Base-by-base conservation (phyloP, 2,888 invertebrate species). In the Netelia melanura region DNA sequence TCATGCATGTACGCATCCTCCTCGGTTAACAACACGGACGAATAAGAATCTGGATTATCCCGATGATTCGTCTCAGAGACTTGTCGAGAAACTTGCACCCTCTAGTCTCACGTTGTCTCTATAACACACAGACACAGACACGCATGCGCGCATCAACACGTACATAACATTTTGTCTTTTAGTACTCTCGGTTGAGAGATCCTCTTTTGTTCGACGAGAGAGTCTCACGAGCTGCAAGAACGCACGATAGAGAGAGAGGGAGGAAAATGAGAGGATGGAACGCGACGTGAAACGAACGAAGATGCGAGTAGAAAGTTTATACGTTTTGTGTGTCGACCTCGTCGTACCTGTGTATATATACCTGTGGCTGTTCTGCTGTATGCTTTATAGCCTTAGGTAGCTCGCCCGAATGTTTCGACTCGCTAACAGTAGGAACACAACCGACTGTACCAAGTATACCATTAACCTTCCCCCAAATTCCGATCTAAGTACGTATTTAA, bases 131-230 rank as follows among this genome's bases (percentile, higher is more conserved):
- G 2, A 48, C 9, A 48, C 14, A 21, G 23, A 38, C 30, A n/a
- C 38, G 6, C 38, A 38, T 6, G 6, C 38, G 56, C 17, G 30
- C 17, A 14, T 43, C 17, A 38, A 52, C 11, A 74, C 17, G 54
- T 25, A 48, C 70, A n/a, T 65, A 23, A 52, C 30, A 58, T 23
- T 58, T 67, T 21, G 43, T 79, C 43, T 30, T 23, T 23, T 72
- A 43, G 30, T 64, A 38, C 64, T 64, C 38, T 25, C 65, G 61
- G 62, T 74, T 64, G 25, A 56, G 44, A 56, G 43, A 58, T 58
- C 48, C 21, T 70, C 78, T 79, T 83, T 83, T 79, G 70, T 83
- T 78, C 62, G 17, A 68, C 74, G 70, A 23, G 44, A 67, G 23
- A 54, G 48, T 44, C 9, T 48, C 48, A 14, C 10, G 48, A 14